phyloP scores from a whole-genome alignment of 2,113 vertebrate species.

The Poeciliopsis turrubarensis region DNA sequence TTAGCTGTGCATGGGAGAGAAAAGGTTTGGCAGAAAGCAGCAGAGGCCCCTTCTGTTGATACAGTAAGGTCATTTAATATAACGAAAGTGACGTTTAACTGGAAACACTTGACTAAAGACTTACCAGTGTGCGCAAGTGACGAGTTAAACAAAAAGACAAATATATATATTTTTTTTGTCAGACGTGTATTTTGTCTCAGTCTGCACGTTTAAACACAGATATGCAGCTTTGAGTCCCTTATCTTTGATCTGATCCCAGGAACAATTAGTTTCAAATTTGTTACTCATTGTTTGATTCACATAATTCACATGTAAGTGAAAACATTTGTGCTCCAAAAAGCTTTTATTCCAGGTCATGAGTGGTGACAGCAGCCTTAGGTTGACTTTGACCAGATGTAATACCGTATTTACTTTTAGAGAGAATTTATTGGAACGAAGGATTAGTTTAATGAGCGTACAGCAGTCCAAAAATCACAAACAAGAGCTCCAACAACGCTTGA shows the following conservation, averaged over 20 bases:
- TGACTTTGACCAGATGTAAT: constrained; percentile 29
- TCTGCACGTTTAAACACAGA: background rate
- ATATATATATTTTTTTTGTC: background rate
- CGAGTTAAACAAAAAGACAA: constrained; percentile 2
- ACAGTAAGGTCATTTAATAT: constrained; percentile 46
- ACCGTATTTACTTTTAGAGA: background rate
- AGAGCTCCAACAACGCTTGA: background rate
- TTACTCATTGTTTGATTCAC: background rate
- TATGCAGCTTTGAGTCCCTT: background rate
- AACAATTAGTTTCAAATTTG: constrained; percentile 19
- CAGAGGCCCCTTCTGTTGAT: constrained; percentile 44
- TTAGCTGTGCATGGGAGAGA: constrained; percentile 56
- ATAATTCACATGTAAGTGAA: constrained; percentile 2
- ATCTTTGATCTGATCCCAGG: constrained; percentile 7
- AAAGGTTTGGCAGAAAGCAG: constrained; percentile 57
- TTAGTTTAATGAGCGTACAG: background rate
- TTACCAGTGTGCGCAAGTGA: background rate
- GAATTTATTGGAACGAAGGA: background rate
- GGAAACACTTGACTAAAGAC: constrained; percentile 49
- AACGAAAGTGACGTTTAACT: constrained; percentile 49
- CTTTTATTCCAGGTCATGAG: constrained; percentile 13
- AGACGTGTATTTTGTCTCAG: background rate
- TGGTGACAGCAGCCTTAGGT: constrained; percentile 13
- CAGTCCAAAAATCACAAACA: constrained; percentile 19
- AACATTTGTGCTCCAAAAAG: constrained; percentile 17